phyloP scores from a whole-genome alignment of 2,888 invertebrate species.

The Catocala nupta region DNA sequence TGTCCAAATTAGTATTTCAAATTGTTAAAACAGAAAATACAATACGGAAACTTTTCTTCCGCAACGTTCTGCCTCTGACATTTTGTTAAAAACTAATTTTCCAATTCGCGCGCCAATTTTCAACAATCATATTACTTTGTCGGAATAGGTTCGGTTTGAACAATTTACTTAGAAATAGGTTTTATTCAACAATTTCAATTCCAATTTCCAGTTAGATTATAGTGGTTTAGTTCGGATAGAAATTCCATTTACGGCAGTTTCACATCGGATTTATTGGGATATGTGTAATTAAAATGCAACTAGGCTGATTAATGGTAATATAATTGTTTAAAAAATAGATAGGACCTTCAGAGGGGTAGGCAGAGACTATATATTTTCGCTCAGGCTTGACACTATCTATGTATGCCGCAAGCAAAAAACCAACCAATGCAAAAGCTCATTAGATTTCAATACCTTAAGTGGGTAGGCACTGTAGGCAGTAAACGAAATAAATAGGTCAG shows the following conservation, averaged over 20 bases:
- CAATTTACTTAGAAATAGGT: slow-evolving; percentile 19
- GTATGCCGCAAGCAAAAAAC: too few relatives aligned
- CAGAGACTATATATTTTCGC: too few relatives aligned
- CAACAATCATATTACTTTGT: slow-evolving; percentile 28
- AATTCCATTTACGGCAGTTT: slow-evolving; percentile 7
- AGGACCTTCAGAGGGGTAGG: too few relatives aligned
- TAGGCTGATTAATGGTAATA: not conserved
- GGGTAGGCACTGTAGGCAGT: too few relatives aligned
- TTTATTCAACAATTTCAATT: slow-evolving; percentile 21
- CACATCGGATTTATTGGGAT: not conserved
- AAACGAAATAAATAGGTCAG: too few relatives aligned
- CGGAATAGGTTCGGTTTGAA: slow-evolving; percentile 27
- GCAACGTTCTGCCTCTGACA: slow-evolving; percentile 11
- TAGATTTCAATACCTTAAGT: too few relatives aligned
- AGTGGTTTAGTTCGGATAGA: slow-evolving; percentile 5
- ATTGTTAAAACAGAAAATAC: not conserved
- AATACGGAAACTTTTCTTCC: too few relatives aligned
- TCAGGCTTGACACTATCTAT: too few relatives aligned
- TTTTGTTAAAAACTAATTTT: slow-evolving; percentile 39
- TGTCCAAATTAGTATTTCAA: not conserved
- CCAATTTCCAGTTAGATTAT: slow-evolving; percentile 14
- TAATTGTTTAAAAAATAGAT: too few relatives aligned
- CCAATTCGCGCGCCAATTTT: slow-evolving; percentile 32
- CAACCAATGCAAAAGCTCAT: too few relatives aligned
- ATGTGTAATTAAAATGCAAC: not conserved